Evolutionary conservation across 2,113 vertebrate genomes (phyloP).

Genomic region (Equus przewalskii): DNA sequence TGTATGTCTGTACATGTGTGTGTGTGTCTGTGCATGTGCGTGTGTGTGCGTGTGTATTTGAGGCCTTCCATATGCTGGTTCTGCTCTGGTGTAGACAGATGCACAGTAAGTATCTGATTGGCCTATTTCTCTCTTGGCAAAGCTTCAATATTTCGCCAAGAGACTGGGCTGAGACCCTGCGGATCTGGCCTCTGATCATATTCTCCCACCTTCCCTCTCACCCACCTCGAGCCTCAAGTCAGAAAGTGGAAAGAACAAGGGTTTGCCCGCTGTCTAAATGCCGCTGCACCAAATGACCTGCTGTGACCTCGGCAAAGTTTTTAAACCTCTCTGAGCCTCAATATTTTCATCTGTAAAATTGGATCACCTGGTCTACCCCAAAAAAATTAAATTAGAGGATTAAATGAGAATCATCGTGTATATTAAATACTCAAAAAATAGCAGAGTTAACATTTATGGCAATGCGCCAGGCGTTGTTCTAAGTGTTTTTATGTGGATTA

Average conservation of each 20-base stretch:
- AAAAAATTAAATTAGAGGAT: background rate
- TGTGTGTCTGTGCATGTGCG: too few species aligned
- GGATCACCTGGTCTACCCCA: background rate
- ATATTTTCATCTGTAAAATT: background rate
- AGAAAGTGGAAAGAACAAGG: background rate
- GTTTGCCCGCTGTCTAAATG: background rate
- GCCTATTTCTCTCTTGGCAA: background rate
- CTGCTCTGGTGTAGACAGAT: background rate
- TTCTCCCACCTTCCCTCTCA: background rate
- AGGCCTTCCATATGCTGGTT: accelerated
- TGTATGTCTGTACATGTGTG: background rate
- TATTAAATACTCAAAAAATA: background rate
- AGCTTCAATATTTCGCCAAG: background rate
- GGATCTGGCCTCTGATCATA: background rate
- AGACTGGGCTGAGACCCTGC: background rate
- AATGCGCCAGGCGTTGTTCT: background rate
- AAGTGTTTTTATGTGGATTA: background rate
- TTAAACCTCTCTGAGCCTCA: background rate
- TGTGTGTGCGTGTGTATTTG: background rate
- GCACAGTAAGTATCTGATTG: background rate
- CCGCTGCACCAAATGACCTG: too few species aligned
- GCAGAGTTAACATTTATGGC: background rate
- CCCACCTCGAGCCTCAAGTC: background rate
- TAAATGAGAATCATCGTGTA: background rate
- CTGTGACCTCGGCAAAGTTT: background rate